Conservation (phyloP, 2,113 vertebrate species). For the Athene cunicularia region DNA sequence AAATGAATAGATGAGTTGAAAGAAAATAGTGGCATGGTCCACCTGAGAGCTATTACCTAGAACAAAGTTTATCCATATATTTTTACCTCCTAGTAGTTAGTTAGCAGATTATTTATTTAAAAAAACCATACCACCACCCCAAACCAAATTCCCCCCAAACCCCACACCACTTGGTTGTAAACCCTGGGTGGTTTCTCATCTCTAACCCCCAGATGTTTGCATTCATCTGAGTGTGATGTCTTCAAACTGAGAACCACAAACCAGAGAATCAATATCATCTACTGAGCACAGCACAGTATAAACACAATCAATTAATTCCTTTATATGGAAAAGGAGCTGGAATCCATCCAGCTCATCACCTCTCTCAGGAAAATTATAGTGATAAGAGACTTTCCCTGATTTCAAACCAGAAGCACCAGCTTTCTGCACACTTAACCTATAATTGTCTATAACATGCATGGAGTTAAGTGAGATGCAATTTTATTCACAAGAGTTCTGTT, state of each 20-base stretch:
- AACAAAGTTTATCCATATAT: not conserved
- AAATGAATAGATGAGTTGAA: not conserved
- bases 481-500: not conserved
- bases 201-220: not conserved
- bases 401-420: conserved; percentile 1
- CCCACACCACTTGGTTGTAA: not conserved
- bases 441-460: not conserved
- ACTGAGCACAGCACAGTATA: not conserved
- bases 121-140: not conserved
- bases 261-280: not conserved
- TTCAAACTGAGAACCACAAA: conserved; percentile 11
- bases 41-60: not conserved
- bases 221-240: not conserved
- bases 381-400: not conserved
- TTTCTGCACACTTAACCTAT: not conserved
- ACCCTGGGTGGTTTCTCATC: not conserved
- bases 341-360: conserved; percentile 6
- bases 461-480: not conserved
- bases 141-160: not conserved
- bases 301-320: conserved; percentile 40
- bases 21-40: not conserved
- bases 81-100: not conserved
- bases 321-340: conserved; percentile 24
- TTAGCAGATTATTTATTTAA: not conserved
- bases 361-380: not conserved